Evolutionary conservation across 2,888 invertebrate genomes (phyloP).

Genomic region (Pachliopta kotzebuea): DNA sequence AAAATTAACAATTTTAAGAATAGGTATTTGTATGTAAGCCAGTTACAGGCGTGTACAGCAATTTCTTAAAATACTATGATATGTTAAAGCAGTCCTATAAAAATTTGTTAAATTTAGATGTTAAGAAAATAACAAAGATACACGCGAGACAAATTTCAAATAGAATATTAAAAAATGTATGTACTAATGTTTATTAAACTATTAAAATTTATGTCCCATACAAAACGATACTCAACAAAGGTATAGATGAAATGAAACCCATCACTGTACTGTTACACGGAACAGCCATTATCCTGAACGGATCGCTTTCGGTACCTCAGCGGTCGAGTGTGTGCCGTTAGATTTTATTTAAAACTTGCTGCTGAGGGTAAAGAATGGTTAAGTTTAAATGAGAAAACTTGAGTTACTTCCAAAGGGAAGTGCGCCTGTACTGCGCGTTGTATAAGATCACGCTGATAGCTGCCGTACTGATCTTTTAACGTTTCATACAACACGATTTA

Average conservation of each 20-base stretch:
- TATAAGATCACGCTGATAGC: constrained; percentile 1
- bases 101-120: no score
- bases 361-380: constrained; percentile 21
- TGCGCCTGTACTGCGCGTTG: not conserved
- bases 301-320: constrained; percentile 7
- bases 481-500: not conserved
- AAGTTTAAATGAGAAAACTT: constrained; percentile 30
- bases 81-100: no score
- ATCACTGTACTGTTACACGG: constrained; percentile 15
- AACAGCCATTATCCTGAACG: constrained; percentile 21
- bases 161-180: no score
- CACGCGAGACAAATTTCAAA: no score
- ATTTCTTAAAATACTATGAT: no score
- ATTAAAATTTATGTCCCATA: no score
- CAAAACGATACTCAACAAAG: not conserved
- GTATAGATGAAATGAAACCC: constrained; percentile 4
- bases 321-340: constrained; percentile 23
- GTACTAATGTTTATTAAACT: no score
- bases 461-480: not conserved
- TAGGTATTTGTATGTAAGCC: no score
- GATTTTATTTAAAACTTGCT: constrained; percentile 29
- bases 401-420: constrained; percentile 16
- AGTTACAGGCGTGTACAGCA: no score
- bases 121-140: no score
- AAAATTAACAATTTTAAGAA: no score